These are phyloP conservation scores for Reticulitermes lucifugus DNA, from an alignment of 2,888 invertebrate genomes.

Conservation along the genomic window DNA sequence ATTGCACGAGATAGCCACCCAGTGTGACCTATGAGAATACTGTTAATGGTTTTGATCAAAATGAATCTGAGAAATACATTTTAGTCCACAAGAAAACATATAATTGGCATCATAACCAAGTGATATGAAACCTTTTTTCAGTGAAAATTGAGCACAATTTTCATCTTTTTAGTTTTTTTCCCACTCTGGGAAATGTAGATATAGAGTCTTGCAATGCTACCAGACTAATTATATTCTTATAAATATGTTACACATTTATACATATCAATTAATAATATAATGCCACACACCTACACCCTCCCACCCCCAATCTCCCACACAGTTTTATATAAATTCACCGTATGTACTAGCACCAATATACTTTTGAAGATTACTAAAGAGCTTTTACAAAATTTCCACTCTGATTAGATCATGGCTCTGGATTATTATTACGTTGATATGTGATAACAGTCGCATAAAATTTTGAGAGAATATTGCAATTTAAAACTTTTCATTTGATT, in stretches of 20 bases:
- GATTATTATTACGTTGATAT: too few relatives aligned
- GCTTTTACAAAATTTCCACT: neutral
- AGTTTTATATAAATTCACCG: constrained; percentile 31
- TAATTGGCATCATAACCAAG: neutral
- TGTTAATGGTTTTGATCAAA: constrained; percentile 42
- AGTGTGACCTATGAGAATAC: constrained; percentile 38
- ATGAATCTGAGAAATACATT: constrained; percentile 10
- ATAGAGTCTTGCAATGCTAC: neutral
- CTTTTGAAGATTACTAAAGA: constrained; percentile 23
- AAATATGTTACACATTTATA: constrained; percentile 47
- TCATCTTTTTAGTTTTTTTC: neutral
- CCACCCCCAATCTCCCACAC: constrained; percentile 43
- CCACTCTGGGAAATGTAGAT: neutral
- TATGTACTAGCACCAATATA: constrained; percentile 32
- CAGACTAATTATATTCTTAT: constrained; percentile 19
- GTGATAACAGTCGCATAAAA: too few relatives aligned
- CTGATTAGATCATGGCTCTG: neutral
- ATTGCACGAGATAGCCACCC: constrained; percentile 30
- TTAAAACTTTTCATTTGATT: too few relatives aligned
- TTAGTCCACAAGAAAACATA: neutral
- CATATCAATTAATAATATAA: constrained; percentile 48
- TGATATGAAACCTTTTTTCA: neutral
- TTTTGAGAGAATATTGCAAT: too few relatives aligned
- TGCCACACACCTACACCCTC: constrained; percentile 49
- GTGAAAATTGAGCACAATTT: constrained; percentile 35